phyloP scores from a whole-genome alignment of 2,888 invertebrate genomes.

The Epinotia nisella region DNA sequence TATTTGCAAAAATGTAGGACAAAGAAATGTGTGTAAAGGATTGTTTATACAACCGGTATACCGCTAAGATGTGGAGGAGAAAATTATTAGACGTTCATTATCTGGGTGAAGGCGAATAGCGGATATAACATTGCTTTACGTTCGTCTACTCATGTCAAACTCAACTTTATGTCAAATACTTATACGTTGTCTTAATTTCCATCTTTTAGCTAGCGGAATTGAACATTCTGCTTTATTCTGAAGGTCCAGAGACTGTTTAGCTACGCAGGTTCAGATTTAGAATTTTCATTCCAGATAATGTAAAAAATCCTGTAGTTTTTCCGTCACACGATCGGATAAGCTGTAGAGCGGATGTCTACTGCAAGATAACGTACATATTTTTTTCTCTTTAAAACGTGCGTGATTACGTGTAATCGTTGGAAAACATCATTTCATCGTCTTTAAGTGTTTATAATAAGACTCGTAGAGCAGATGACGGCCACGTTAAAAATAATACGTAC shows the following conservation, averaged over 20 bases:
- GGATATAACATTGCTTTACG: neutral
- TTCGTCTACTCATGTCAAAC: no score
- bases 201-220: neutral
- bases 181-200: neutral
- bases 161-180: no score
- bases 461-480: conserved; percentile 47
- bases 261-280: no score
- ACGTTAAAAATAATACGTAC: conserved; percentile 47
- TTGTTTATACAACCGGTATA: no score
- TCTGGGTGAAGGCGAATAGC: neutral
- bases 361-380: neutral
- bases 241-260: no score
- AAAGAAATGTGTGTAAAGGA: no score
- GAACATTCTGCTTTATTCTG: neutral
- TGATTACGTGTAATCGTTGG: conserved; percentile 27
- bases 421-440: conserved; percentile 40
- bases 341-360: neutral
- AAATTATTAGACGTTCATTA: neutral
- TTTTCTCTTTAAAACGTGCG: conserved; percentile 26
- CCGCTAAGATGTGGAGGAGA: neutral
- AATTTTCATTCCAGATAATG: neutral
- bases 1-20: no score
- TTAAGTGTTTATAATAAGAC: conserved; percentile 46
- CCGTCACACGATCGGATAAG: neutral
- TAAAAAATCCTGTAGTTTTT: neutral